Base-by-base conservation (phyloP, 2,888 invertebrate species). In the Endotricha flammealis region DNA sequence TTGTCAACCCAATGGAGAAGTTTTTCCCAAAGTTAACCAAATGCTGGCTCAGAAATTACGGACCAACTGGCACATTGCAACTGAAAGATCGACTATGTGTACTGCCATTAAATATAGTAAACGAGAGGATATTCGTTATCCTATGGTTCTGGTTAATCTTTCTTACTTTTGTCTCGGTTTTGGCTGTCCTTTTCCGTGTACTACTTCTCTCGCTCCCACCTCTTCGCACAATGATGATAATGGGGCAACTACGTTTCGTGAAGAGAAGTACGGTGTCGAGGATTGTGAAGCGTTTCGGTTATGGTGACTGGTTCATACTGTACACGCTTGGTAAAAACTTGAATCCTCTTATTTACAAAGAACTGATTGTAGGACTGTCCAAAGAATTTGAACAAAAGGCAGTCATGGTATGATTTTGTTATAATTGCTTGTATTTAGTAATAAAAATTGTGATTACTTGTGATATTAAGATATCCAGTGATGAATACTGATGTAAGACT, bases 301-400 rank as follows among this genome's bases (percentile, higher is more conserved):
- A 90, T 41, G 92, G 92, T 0, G 94, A 95, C 67, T 95, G 94
- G 91, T 95, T 94, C 67, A 64, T 95, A 20, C 72, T 95, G 6
- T 90, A 92, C 64, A 90, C 92, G 60, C 81, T 95, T 29, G 91
- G 93, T 38, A 92, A 91, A 59, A 95, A 95, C 67, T 88, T 94
- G 51, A 92, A 92, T 65, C 91, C 92, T 0, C 73, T 90, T 10
- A 76, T 91, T 32, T 93, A 90, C 64, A 87, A 88, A 45, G 92
- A 93, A 50, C 67, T 93, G 29, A 70, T 93, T 36, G 54, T 86
- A 29, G 88, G 89, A 43, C 64, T 91, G 28, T 76, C 79, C 14
- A 79, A 77, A 44, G 75, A 77, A 33, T 47, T 81, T 7, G 73
- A 81, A 10, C 63, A 68, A 24, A 74, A 59, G 44, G 57, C 73